Evolutionary conservation across 2,113 vertebrate species (phyloP).

Genomic region (Scomber scombrus): DNA sequence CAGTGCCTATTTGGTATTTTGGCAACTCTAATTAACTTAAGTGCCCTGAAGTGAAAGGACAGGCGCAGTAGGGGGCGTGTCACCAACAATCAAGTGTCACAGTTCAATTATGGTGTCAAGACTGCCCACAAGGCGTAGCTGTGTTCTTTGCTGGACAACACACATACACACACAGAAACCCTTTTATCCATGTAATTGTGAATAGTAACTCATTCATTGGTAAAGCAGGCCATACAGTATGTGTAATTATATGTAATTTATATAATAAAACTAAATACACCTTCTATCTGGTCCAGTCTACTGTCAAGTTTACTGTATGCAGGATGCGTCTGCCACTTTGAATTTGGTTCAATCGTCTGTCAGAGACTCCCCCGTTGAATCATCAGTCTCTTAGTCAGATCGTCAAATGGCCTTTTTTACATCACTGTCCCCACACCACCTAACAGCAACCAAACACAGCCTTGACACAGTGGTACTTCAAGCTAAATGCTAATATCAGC

Average conservation of each 20-base stretch:
- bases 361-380: not conserved
- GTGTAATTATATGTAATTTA: not conserved
- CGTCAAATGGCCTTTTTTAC: no score
- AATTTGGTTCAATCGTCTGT: slow-evolving; percentile 15
- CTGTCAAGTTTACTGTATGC: not conserved
- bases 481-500: no score
- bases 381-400: not conserved
- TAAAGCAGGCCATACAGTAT: not conserved
- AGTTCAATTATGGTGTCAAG: slow-evolving; percentile 45
- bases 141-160: not conserved
- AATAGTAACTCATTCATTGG: not conserved
- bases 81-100: slow-evolving; percentile 45
- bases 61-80: slow-evolving; percentile 20
- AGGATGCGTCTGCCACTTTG: not conserved
- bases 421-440: no score
- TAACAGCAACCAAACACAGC: not conserved
- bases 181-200: not conserved
- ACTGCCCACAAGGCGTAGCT: slow-evolving; percentile 19
- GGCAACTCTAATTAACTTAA: slow-evolving; percentile 63
- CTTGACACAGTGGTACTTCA: no score
- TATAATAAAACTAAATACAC: not conserved
- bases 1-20: slow-evolving; percentile 44
- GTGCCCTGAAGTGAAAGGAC: slow-evolving; percentile 53
- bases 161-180: not conserved
- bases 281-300: not conserved